Evolutionary conservation across 1,140 invertebrate species (phyloP).

Genomic region (Drosophila fuyamai): DNA sequence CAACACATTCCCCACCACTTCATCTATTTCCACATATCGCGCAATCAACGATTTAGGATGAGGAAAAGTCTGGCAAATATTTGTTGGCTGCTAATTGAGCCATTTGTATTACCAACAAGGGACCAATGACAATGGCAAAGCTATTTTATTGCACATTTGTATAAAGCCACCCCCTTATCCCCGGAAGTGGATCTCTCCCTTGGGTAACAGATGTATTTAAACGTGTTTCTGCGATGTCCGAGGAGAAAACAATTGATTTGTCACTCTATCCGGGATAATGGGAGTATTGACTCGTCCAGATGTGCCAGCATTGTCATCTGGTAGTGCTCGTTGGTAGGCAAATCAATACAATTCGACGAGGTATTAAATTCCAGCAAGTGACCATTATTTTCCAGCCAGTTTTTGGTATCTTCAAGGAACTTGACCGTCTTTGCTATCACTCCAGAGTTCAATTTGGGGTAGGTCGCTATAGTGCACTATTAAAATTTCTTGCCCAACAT

Average conservation of each 20-base stretch:
- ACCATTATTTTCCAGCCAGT: background rate
- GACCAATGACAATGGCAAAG: background rate
- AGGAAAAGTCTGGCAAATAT: slow-evolving; percentile 34
- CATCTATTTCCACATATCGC: slow-evolving; percentile 4
- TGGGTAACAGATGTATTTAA: slow-evolving; percentile 8
- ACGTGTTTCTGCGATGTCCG: background rate
- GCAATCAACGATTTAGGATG: slow-evolving; percentile 4
- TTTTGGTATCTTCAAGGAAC: background rate
- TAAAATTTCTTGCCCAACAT: slow-evolving; percentile 8
- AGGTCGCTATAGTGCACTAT: background rate
- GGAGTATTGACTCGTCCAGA: slow-evolving; percentile 6
- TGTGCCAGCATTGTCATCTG: slow-evolving; percentile 6
- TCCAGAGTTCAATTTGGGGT: background rate
- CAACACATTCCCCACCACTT: background rate
- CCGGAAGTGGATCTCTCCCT: slow-evolving; percentile 6
- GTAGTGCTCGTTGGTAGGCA: slow-evolving; percentile 1
- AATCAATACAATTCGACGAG: background rate
- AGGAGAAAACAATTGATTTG: slow-evolving; percentile 18
- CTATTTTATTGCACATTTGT: slow-evolving; percentile 32
- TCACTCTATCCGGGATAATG: slow-evolving; percentile 10
- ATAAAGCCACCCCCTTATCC: slow-evolving; percentile 2
- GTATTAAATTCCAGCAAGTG: too few relatives aligned
- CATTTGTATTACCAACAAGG: slow-evolving; percentile 46
- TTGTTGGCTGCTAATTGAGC: slow-evolving; percentile 53
- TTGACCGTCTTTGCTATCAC: background rate